Conservation (phyloP, 2,888 invertebrate species). For the Dryobota labecula region DNA sequence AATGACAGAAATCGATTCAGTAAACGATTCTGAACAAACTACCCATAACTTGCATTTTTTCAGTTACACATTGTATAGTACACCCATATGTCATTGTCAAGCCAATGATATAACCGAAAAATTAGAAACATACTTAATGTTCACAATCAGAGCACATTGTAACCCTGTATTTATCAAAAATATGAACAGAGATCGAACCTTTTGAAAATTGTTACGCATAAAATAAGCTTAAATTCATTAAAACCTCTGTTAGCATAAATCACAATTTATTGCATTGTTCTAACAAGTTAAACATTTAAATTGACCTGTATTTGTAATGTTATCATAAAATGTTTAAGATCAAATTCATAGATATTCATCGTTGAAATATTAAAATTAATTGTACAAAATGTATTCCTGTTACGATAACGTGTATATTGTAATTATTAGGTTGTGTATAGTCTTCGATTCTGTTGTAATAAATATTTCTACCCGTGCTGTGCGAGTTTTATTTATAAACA, state of each 20-base stretch:
- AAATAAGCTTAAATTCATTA: slow-evolving; percentile 47
- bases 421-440: slow-evolving; percentile 76
- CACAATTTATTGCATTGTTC: slow-evolving; percentile 56
- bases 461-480: slow-evolving; percentile 79
- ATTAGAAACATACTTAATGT: background rate
- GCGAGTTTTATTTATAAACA: slow-evolving; percentile 60
- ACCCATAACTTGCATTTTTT: too few relatives aligned
- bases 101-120: background rate
- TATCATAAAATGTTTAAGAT: slow-evolving; percentile 59
- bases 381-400: slow-evolving; percentile 75
- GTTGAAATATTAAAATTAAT: slow-evolving; percentile 59
- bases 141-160: background rate
- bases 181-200: background rate
- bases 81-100: background rate
- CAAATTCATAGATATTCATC: slow-evolving; percentile 61
- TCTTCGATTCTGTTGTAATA: slow-evolving; percentile 82
- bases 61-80: too few relatives aligned
- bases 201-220: slow-evolving; percentile 19
- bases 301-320: slow-evolving; percentile 59
- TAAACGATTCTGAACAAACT: too few relatives aligned
- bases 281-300: slow-evolving; percentile 48
- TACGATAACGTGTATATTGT: slow-evolving; percentile 70
- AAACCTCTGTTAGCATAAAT: slow-evolving; percentile 32
- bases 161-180: slow-evolving; percentile 18
- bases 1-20: too few relatives aligned